Conservation (phyloP, 2,888 invertebrate genomes). For the Leptodirus hochenwartii region DNA sequence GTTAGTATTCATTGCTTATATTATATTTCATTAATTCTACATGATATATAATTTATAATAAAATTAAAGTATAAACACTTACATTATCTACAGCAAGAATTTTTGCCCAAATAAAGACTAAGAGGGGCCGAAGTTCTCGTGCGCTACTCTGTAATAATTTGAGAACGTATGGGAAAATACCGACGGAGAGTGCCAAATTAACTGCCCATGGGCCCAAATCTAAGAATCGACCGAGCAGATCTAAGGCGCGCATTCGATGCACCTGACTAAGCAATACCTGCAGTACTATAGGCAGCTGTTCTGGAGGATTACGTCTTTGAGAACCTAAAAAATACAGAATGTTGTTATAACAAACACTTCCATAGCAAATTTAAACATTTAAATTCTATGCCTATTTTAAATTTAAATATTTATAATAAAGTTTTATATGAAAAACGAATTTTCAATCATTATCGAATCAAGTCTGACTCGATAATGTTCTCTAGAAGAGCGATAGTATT, state of each 20-base stretch:
- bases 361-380: background rate
- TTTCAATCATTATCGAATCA: too few species aligned
- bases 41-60: slow-evolving; percentile 3
- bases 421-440: too few species aligned
- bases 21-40: background rate
- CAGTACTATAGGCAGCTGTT: slow-evolving; percentile 92
- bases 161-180: slow-evolving; percentile 97
- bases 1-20: too few species aligned
- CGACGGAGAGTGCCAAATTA: slow-evolving; percentile 86
- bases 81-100: slow-evolving; percentile 92
- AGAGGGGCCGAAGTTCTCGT: slow-evolving; percentile 72
- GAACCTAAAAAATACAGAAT: slow-evolving; percentile 29
- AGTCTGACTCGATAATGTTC: too few species aligned
- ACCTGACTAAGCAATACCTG: slow-evolving; percentile 64
- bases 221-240: slow-evolving; percentile 81
- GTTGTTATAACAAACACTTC: background rate
- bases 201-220: slow-evolving; percentile 95
- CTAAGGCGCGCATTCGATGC: slow-evolving; percentile 86
- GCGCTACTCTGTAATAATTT: slow-evolving; percentile 92
- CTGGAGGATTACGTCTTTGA: slow-evolving; percentile 68
- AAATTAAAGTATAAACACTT: slow-evolving; percentile 22
- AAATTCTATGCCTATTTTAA: too few species aligned
- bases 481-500: too few species aligned
- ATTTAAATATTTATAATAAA: too few species aligned
- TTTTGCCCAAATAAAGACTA: slow-evolving; percentile 99